These are phyloP conservation scores for Propithecus deckenii DNA, from an alignment of 2,797 vertebrate species.

Conservation along the genomic window DNA sequence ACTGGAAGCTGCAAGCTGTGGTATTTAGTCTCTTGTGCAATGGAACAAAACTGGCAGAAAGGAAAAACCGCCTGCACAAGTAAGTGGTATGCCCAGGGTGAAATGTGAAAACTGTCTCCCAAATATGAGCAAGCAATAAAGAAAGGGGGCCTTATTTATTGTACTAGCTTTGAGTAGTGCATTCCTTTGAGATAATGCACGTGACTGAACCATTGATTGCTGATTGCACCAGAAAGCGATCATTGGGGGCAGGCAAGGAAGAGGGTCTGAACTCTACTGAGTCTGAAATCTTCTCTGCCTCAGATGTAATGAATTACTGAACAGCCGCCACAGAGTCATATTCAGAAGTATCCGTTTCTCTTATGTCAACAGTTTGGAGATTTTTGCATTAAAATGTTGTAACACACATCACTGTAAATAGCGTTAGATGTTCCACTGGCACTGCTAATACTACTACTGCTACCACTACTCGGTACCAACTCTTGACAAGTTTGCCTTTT, in stretches of 20 bases:
- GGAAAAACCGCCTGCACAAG: neutral
- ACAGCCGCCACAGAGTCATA: neutral
- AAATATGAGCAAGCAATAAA: neutral
- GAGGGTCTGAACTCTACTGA: neutral
- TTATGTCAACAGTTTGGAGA: neutral
- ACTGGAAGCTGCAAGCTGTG: neutral
- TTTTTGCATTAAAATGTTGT: neutral
- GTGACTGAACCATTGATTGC: neutral
- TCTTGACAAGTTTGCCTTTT: constrained; percentile 6
- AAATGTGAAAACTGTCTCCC: neutral
- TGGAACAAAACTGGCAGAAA: neutral
- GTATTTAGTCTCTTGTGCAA: neutral
- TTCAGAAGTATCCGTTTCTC: neutral
- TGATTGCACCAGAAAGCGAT: neutral
- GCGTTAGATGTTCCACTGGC: neutral
- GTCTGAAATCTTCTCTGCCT: constrained; percentile 17
- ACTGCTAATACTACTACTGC: neutral
- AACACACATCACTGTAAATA: neutral
- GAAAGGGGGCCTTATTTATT: neutral
- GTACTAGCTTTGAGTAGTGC: neutral
- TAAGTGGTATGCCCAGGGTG: neutral
- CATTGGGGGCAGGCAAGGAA: neutral
- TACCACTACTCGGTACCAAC: neutral
- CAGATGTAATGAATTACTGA: neutral
- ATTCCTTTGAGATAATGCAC: neutral